Evolutionary conservation across 2,797 vertebrate species (phyloP).

Genomic region (Distichodus sexfasciatus): DNA sequence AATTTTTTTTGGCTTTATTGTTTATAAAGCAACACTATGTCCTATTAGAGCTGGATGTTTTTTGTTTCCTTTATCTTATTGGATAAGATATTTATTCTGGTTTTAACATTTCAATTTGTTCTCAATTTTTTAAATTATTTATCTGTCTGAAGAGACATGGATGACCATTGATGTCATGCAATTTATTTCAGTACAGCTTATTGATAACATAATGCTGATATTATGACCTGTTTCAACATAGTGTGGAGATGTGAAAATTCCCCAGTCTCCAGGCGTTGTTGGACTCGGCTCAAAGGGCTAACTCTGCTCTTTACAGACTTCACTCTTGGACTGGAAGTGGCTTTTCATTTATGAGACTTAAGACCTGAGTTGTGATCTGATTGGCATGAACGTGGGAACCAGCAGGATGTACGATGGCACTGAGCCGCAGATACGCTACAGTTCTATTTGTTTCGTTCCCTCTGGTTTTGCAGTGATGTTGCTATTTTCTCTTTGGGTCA

Average conservation of each 20-base stretch:
- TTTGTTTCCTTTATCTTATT: constrained; percentile 4
- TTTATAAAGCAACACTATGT: neutral
- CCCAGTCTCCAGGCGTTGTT: neutral
- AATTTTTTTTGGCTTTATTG: constrained; percentile 18
- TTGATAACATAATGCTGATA: neutral
- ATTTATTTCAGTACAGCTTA: neutral
- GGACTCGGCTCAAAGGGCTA: constrained; percentile 29
- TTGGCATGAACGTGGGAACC: constrained; percentile 15
- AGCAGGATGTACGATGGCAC: constrained; percentile 5
- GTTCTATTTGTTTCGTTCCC: neutral
- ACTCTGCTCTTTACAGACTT: constrained; percentile 19
- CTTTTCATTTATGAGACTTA: neutral
- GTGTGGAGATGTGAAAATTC: neutral
- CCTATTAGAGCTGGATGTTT: constrained; percentile 26
- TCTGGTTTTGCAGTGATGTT: constrained; percentile 27
- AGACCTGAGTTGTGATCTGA: neutral
- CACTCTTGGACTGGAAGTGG: constrained; percentile 21
- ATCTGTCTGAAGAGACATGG: neutral
- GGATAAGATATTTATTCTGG: neutral
- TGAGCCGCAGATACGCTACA: constrained; percentile 1
- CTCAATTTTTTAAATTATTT: constrained; percentile 1
- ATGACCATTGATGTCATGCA: neutral
- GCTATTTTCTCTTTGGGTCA: constrained; percentile 16
- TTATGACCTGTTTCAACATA: no score
- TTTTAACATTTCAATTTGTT: constrained; percentile 16